These are phyloP conservation scores for Xestia ashworthii DNA, from an alignment of 2,888 invertebrate genomes.

Conservation along the genomic window DNA sequence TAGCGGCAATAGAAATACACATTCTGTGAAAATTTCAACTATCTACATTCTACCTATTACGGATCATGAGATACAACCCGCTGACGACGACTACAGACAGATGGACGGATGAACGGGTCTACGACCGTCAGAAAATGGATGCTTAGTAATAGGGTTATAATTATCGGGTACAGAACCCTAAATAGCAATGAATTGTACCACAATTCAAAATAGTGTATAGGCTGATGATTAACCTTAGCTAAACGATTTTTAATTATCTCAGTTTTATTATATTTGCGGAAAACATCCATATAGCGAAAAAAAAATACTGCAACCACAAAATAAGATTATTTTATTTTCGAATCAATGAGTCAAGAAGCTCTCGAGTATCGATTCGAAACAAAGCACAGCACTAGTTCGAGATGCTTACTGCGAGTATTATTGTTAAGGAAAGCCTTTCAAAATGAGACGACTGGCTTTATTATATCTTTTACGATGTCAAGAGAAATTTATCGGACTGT, in stretches of 20 bases:
- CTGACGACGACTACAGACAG: no score
- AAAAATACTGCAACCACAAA: neutral
- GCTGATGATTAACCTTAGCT: neutral
- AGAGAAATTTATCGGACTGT: conserved; percentile 66
- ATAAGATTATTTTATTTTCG: neutral
- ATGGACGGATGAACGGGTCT: no score
- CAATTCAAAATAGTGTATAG: neutral
- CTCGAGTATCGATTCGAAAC: conserved; percentile 18
- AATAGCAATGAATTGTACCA: no score
- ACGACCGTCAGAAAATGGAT: no score
- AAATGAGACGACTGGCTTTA: conserved; percentile 63
- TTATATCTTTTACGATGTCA: conserved; percentile 68
- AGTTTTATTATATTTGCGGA: neutral
- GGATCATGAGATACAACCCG: no score
- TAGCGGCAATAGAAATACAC: no score
- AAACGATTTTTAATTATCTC: no score
- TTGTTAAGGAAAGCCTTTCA: conserved; percentile 63
- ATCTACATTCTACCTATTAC: no score
- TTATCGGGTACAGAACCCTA: no score
- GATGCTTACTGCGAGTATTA: conserved; percentile 64
- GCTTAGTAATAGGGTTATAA: no score
- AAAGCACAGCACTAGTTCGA: conserved; percentile 57
- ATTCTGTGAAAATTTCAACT: no score
- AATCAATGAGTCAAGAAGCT: neutral
- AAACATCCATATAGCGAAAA: neutral